phyloP scores from a whole-genome alignment of 1,140 invertebrate genomes.

The Dendrolimus punctatus region DNA sequence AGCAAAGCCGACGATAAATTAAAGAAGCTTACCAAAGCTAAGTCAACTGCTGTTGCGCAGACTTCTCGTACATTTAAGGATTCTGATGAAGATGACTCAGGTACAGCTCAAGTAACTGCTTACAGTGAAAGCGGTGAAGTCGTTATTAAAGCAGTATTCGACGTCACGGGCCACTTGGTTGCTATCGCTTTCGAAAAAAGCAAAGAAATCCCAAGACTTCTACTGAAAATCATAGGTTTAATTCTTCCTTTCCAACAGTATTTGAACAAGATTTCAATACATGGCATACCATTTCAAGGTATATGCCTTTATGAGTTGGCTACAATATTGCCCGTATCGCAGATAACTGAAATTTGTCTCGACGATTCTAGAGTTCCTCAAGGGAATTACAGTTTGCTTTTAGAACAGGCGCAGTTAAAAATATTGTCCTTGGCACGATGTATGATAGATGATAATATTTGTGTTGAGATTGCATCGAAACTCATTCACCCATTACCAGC shows the following conservation, averaged over 20 bases:
- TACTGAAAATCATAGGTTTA: conserved; percentile 18
- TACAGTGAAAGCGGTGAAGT: conserved; percentile 1
- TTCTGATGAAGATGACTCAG: conserved; percentile 1
- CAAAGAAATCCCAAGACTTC: conserved; percentile 13
- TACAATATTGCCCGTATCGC: conserved; percentile 12
- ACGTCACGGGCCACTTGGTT: conserved; percentile 8
- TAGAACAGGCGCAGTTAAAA: conserved; percentile 13
- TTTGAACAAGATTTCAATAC: conserved; percentile 9
- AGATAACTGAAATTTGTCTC: conserved; percentile 22
- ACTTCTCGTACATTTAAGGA: background rate
- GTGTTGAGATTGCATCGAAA: conserved; percentile 10
- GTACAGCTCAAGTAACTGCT: background rate
- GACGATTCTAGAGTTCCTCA: conserved; percentile 22
- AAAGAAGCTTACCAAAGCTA: conserved; percentile 9
- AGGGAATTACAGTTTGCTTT: conserved; percentile 15
- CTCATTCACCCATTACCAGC: conserved; percentile 20
- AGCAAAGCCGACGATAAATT: conserved; percentile 12
- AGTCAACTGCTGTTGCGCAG: conserved; percentile 1
- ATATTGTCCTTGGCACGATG: conserved; percentile 21
- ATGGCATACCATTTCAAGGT: conserved; percentile 11
- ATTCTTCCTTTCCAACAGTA: conserved; percentile 19
- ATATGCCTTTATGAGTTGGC: conserved; percentile 16
- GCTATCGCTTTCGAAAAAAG: conserved; percentile 14
- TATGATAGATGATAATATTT: conserved; percentile 15
- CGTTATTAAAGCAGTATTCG: conserved; percentile 6